Base-by-base conservation (phyloP, 2,113 vertebrate species). In the Esox niger region DNA sequence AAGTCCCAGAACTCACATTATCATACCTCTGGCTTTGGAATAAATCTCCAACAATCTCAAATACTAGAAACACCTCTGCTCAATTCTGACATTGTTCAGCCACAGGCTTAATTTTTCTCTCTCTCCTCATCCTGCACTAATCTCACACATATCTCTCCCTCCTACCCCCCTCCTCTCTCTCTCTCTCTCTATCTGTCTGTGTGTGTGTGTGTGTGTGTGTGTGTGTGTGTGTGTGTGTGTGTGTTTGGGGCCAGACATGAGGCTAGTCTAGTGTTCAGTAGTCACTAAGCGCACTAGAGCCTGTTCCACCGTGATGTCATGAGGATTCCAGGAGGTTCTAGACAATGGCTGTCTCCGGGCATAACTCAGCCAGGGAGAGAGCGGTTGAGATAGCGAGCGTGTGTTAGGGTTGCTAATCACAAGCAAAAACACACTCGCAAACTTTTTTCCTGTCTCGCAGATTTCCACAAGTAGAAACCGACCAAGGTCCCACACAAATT, bases 221-320 rank as follows among this genome's bases (percentile, higher is more conserved):
- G n/a, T n/a, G n/a, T n/a, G n/a, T n/a, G n/a, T n/a, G n/a, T n/a
- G n/a, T n/a, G n/a, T n/a, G n/a, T n/a, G n/a, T n/a, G n/a, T n/a
- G n/a, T n/a, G n/a, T n/a, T 46, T 73, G 29, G n/a, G 64, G 46
- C 57, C 71, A 64, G 60, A 76, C 68, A 46, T 23, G 21, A 70
- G 69, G 38, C 75, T 66, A 63, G 63, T 66, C 47, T 56, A 63
- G 70, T 76, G 73, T 77, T 66, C 68, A 35, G 23, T 49, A 32
- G 71, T 77, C 69, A 15, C 64, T 80, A 62, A 79, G 82, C 66
- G 72, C 75, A 62, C 32, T 59, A 17, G 58, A 69, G 38, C 57
- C 75, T 71, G 64, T 75, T 71, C 76, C 31, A 68, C 62, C 69
- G 57, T 83, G 83, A 89, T 82, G 79, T 87, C 82, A 87, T 78